Evolutionary conservation across 1,140 invertebrate species (phyloP).

Genomic region (Microplitis mediator): DNA sequence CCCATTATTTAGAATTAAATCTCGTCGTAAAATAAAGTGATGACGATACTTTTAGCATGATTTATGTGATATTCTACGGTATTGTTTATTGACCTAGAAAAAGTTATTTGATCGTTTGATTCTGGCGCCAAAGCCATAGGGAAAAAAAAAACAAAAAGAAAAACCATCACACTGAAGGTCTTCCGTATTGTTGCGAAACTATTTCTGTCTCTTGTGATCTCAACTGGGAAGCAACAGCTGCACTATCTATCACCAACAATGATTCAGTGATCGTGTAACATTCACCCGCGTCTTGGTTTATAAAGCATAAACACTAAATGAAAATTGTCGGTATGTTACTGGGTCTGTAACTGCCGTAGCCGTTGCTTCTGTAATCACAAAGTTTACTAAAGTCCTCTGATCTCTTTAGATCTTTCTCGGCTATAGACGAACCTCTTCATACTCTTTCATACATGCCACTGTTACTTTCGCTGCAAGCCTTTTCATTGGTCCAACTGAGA

Average conservation of each 20-base stretch:
- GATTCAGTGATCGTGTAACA: constrained; percentile 57
- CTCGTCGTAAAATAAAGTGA: not conserved
- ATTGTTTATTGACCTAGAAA: no score
- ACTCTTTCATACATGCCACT: no score
- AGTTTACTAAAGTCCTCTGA: constrained; percentile 15
- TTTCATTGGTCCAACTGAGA: constrained; percentile 3
- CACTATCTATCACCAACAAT: constrained; percentile 59
- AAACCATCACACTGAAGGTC: not conserved
- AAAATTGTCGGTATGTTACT: constrained; percentile 13
- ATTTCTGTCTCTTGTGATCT: constrained; percentile 59
- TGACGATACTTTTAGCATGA: constrained; percentile 17
- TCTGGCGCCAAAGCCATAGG: not conserved
- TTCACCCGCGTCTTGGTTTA: constrained; percentile 43
- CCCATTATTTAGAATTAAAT: no score
- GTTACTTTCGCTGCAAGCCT: constrained; percentile 3
- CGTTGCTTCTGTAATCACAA: not conserved
- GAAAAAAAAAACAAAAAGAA: not conserved
- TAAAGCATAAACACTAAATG: constrained; percentile 43
- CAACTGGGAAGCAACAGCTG: constrained; percentile 49
- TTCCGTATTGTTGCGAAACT: constrained; percentile 51
- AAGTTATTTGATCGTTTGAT: not conserved
- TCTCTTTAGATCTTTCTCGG: not conserved
- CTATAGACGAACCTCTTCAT: constrained; percentile 3
- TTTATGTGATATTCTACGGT: not conserved
- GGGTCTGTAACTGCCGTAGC: not conserved